Evolutionary conservation across 2,797 vertebrate species (phyloP), one percentile per base, ranked within the genome.

Genomic region (Bufotes viridis): DNA sequence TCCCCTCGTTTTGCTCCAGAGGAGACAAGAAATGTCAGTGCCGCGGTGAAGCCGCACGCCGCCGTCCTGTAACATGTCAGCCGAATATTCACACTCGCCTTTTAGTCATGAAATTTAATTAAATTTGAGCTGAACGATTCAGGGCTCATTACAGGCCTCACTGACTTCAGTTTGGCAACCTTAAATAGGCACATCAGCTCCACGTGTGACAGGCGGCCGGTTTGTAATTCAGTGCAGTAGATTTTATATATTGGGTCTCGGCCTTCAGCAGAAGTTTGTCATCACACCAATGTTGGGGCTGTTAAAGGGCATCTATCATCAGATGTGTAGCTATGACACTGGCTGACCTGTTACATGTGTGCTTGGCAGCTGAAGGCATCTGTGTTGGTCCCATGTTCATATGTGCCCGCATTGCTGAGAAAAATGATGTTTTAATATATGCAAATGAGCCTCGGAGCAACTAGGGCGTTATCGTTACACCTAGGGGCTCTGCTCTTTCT

Each of bases 71-170:
- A 67, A 82, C 81, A 24, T 42, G n/a, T 63, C 58, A 81, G 80
- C n/a, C 15, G 22, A 60, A 60, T 60, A 61, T 61, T 60, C 22
- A 17, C n/a, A 18, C 26, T 51, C 49, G 6, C 14, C 17, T 69
- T 67, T 82, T 69, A 15, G 53, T 82, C n/a, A 11, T 20, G 17
- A 34, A 42, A 81, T 81, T 81, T 61, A 55, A 78, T 78, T 53
- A 53, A 75, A 51, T 78, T 55, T 78, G 49, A 78, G 75, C 75
- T 3, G 49, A n/a, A 14, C n/a, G 51, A 55, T 78, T 78, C 75
- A 18, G n/a, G 22, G 75, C 49, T 22, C 75, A 53, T 78, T 78
- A 78, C 75, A 78, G 22, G 75, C 75, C n/a, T 78, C 75, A 78
- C 55, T 78, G 75, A 53, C 75, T 78, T 55, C 22, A 15, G 75